Base-by-base conservation (phyloP, 2,113 vertebrate species). In the Phycodurus eques region DNA sequence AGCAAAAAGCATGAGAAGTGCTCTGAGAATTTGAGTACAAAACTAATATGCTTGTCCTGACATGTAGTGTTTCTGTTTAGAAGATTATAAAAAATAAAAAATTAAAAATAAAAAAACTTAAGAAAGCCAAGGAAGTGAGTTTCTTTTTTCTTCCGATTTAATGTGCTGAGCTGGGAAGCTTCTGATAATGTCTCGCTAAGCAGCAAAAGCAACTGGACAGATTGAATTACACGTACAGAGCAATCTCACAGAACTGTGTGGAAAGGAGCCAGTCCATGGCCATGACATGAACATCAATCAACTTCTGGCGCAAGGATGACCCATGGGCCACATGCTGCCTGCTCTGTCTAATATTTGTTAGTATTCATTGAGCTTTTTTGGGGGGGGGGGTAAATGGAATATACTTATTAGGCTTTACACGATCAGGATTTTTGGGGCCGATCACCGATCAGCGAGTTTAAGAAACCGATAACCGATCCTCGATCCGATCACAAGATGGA, bases 31-130 rank as follows among this genome's bases (percentile, higher is more conserved):
- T 88, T 88, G 75, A 77, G 87, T 89, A 74, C 65, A 84, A 87
- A 91, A 61, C 78, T 71, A 87, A 81, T 77, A 63, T 76, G 79
- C 86, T 80, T 80, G 90, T 80, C 77, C 82, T 80, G 79, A 77
- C 85, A 71, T 75, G 87, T 68, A 59, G 56, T 71, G 22, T 49
- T 73, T 83, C 68, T 85, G 80, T 91, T 85, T 78, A 88, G 87
- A 83, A 77, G 76, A 87, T 87, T 77, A 85, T 14, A 87, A 83
- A 80, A 47, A 47, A 47, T 9, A 14, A 47, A 47, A 47, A 47
- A 14, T 14, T 9, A 14, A 14, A 14, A 47, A 47, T 1, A 8
- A 53, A 53, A 20, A 17, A 53, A 4, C 78, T 80, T 77, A 73
- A 81, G 85, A 79, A 89, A 87, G 79, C 54, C 44, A 71, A 8